Conservation (phyloP, 2,888 invertebrate genomes). For the Chaetoderma sp. region DNA sequence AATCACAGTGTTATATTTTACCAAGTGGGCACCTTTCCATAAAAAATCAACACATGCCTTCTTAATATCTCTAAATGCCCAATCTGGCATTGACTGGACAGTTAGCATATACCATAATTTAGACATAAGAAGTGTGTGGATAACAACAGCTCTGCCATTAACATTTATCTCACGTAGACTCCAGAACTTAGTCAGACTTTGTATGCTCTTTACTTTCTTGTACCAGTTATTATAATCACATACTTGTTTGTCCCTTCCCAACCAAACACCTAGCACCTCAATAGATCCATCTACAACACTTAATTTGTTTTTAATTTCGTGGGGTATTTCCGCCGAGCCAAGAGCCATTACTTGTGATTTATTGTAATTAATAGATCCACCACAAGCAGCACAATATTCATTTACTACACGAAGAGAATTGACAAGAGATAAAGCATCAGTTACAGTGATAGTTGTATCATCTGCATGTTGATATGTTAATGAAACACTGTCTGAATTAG, state of each 20-base stretch:
- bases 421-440: slow-evolving; percentile 1
- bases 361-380: slow-evolving; percentile 26
- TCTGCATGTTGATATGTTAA: slow-evolving; percentile 18
- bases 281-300: neutral
- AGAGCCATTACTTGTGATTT: neutral
- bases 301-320: too few species aligned
- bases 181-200: neutral
- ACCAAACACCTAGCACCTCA: neutral
- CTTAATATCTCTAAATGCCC: neutral
- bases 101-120: neutral
- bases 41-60: neutral
- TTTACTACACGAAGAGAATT: neutral
- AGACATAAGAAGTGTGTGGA: neutral
- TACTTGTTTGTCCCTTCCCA: neutral
- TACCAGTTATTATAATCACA: neutral
- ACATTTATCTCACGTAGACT: neutral
- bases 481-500: neutral
- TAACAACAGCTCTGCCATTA: neutral
- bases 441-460: slow-evolving; percentile 11
- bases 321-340: too few species aligned
- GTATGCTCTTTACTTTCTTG: neutral
- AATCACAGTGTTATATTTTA: neutral
- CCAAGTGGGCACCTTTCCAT: neutral
- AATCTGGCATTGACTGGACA: neutral
- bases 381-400: slow-evolving; percentile 18